Evolutionary conservation across 1,140 invertebrate genomes (phyloP).

Genomic region (Aphelenchoides besseyi): DNA sequence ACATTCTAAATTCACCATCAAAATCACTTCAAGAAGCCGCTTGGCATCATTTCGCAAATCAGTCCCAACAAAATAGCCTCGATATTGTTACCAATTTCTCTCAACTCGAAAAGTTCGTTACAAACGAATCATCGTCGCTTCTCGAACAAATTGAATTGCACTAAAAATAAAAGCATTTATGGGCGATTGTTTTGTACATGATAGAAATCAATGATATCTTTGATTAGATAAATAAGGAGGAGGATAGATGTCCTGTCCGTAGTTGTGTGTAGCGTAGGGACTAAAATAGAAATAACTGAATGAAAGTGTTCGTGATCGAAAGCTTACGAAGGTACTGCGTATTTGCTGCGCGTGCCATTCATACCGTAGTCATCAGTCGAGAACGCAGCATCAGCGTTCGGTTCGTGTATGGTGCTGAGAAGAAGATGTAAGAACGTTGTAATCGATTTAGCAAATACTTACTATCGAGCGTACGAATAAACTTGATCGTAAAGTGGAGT

Average conservation of each 20-base stretch:
- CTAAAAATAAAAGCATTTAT: not conserved
- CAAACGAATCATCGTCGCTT: not conserved
- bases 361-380: slow-evolving; percentile 39
- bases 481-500: slow-evolving; percentile 37
- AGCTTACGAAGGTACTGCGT: slow-evolving; percentile 4
- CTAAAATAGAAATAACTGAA: slow-evolving; percentile 24
- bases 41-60: not conserved
- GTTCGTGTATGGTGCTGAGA: slow-evolving; percentile 40
- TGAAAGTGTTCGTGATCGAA: not conserved
- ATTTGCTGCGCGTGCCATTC: slow-evolving; percentile 24
- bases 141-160: not conserved
- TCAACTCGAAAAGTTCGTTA: not conserved
- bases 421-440: slow-evolving; percentile 2
- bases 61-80: not conserved
- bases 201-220: slow-evolving; percentile 7
- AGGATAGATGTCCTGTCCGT: slow-evolving; percentile 45
- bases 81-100: not conserved
- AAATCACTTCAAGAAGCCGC: slow-evolving; percentile 1
- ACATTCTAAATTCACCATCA: not conserved
- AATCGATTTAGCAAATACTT: slow-evolving; percentile 23
- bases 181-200: slow-evolving; percentile 9
- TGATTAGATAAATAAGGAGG: slow-evolving; percentile 31
- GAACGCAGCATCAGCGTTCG: slow-evolving; percentile 35
- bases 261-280: slow-evolving; percentile 40
- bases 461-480: slow-evolving; percentile 44